A percentile compares a stretch with the other conserved stretches of the same genome.
Evolutionary conservation across 2,797 vertebrate species (phyloP).

Genomic region (Peromyscus eremicus): DNA sequence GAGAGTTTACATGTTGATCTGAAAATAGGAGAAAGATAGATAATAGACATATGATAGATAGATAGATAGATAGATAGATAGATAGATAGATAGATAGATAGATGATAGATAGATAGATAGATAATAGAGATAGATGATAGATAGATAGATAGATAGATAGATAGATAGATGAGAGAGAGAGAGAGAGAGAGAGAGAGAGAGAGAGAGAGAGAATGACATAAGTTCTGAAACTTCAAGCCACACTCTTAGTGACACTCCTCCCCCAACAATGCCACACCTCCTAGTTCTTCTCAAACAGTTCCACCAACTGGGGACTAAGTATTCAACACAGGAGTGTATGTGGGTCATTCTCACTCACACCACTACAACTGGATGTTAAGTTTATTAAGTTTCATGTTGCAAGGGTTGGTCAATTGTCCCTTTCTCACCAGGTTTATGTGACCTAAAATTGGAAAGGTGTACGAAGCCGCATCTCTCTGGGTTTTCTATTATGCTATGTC

Average conservation of each 20-base stretch:
- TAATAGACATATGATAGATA: no score
- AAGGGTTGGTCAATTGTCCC: background rate
- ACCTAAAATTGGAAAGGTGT: constrained; percentile 88
- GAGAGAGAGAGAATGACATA: background rate
- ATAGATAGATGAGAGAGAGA: background rate
- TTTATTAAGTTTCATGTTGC: background rate
- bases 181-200: background rate
- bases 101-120: background rate
- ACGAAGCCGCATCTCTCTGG: constrained; percentile 87
- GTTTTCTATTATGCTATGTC: constrained; percentile 89
- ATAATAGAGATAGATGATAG: no score
- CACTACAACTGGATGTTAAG: background rate
- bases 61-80: background rate
- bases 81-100: background rate
- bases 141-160: no score
- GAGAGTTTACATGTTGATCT: background rate
- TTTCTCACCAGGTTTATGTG: constrained; percentile 86
- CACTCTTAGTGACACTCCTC: background rate
- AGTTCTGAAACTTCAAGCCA: background rate
- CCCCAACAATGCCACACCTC: background rate
- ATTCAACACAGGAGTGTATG: background rate
- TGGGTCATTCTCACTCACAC: background rate
- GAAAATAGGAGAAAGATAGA: background rate
- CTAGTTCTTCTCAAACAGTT: background rate
- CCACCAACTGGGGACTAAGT: background rate